Evolutionary conservation across 2,888 invertebrate species (phyloP), one percentile per base, ranked within the genome.

Genomic region (Bugula neritina): DNA sequence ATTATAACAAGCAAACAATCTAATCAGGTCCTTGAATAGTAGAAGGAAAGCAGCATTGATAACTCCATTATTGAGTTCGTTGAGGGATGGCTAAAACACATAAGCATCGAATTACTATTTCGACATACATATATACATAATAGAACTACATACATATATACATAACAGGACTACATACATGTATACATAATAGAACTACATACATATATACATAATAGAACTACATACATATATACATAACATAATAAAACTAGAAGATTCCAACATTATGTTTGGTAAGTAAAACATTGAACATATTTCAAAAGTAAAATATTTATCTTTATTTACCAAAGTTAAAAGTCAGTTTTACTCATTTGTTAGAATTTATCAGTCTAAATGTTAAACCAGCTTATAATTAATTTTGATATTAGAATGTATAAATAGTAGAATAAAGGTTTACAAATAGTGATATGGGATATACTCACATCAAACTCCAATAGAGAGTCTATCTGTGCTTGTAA

Each of bases 1-100:
- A 86, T 99, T 99, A 88, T 99, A 99, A 86, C 98, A 97, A 74
- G 99, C 99, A 87, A 99, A 99, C 78, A 99, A 88, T 76, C 99
- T 90, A 83, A 99, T 99, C 83, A 99, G 90, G 89, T 99, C 99
- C 85, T 98, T 90, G 87, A 99, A 99, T 75, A 99, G 89, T 77
- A 99, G 88, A 92, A 99, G 96, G 86, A 99, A 99, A 83, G 94
- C 93, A 89, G 97, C 95, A 84, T 96, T 98, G 86, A 99, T 97
- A 80, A 99, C 97, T 74, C 97, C 95, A 85, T 99, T 99, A 80
- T 93, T 94, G 84, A 99, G 89, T 85, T 99, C 98, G 84, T 94
- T 94, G 78, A 95, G 90, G 43, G 94, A 91, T 84, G 94, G 95
- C 84, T 85, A 79, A 71, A 79, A 79, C 10, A 43, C 10, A 17